Conservation (phyloP, 2,797 vertebrate species). For the Bucorvus abyssinicus region DNA sequence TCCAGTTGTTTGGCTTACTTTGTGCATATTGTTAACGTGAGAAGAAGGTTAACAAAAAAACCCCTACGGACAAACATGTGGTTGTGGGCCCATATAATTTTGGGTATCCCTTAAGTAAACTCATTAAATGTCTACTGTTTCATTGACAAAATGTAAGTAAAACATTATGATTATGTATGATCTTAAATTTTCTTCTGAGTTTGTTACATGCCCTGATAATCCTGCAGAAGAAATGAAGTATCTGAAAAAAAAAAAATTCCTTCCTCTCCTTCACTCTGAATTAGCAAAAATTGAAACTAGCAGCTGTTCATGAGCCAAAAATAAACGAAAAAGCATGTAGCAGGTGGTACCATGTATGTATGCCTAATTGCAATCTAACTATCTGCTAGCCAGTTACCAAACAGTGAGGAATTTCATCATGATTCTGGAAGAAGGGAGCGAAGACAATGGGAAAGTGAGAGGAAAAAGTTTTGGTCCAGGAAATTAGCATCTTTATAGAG, state of each 20-base stretch:
- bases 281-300: not conserved
- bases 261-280: not conserved
- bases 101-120: not conserved
- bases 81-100: not conserved
- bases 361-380: not conserved
- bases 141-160: not conserved
- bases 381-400: not conserved
- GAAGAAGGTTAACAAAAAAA: not conserved
- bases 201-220: not conserved
- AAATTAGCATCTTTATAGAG: not conserved
- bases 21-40: not conserved
- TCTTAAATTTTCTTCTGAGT: not conserved
- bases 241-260: not conserved
- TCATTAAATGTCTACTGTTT: not conserved
- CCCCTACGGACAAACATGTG: not conserved
- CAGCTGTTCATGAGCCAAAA: slow-evolving; percentile 28
- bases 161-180: not conserved
- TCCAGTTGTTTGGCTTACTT: not conserved
- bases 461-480: not conserved
- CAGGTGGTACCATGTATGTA: slow-evolving; percentile 42
- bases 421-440: not conserved
- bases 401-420: not conserved
- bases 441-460: not conserved
- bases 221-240: not conserved
- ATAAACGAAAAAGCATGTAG: not conserved